A percentile compares a stretch with the other conserved stretches of the same genome.
Evolutionary conservation across 1,140 invertebrate species (phyloP).

Genomic region (Chironomus striatipennis): DNA sequence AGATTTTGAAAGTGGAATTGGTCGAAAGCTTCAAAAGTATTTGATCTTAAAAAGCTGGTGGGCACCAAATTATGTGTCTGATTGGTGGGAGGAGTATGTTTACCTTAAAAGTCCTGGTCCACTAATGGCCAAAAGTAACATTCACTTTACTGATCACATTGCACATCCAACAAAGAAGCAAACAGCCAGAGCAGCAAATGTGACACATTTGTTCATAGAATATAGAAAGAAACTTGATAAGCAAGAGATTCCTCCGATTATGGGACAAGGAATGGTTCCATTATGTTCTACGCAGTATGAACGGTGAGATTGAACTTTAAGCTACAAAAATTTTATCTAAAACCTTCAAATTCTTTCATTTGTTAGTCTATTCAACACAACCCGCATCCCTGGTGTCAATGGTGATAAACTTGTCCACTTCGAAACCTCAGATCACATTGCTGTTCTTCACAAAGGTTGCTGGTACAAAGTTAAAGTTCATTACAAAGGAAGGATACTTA

Average conservation of each 20-base stretch:
- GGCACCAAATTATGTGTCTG: slow-evolving; percentile 83
- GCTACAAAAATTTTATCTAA: too few species aligned
- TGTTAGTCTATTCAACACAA: not conserved
- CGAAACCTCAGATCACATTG: not conserved
- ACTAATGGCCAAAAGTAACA: slow-evolving; percentile 94
- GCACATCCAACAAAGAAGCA: slow-evolving; percentile 67
- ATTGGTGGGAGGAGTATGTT: slow-evolving; percentile 99
- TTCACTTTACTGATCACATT: slow-evolving; percentile 86
- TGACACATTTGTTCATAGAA: slow-evolving; percentile 68
- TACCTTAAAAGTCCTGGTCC: slow-evolving; percentile 84
- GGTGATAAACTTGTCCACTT: not conserved
- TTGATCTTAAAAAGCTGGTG: slow-evolving; percentile 38
- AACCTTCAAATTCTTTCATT: not conserved
- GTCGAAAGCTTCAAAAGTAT: not conserved
- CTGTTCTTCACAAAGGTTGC: not conserved
- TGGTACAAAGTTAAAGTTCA: slow-evolving; percentile 47
- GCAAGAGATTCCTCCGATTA: slow-evolving; percentile 81
- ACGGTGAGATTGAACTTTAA: not conserved
- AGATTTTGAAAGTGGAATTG: slow-evolving; percentile 1
- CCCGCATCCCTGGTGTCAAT: not conserved
- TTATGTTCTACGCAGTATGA: not conserved
- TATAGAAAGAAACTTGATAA: slow-evolving; percentile 79
- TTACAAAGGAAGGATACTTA: not conserved
- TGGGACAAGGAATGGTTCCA: not conserved
- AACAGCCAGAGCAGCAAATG: slow-evolving; percentile 76